A percentile compares a stretch with the other conserved stretches of the same genome.
Evolutionary conservation across 1,140 invertebrate genomes (phyloP).

Genomic region (Acromyrmex heyeri): DNA sequence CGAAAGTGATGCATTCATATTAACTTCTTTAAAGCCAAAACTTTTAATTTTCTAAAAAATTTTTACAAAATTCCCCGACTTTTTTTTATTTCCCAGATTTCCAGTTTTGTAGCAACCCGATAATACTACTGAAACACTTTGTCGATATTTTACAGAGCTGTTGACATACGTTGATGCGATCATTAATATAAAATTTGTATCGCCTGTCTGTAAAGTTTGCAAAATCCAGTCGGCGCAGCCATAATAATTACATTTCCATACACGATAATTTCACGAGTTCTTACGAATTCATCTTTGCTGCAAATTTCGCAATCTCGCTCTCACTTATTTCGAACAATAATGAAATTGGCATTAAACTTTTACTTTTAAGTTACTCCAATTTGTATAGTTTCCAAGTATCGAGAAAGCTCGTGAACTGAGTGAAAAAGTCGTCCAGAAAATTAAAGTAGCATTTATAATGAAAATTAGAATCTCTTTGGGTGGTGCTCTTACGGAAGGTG

Average conservation of each 20-base stretch:
- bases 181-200: neutral
- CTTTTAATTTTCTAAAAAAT: too few relatives aligned
- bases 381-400: slow-evolving; percentile 46
- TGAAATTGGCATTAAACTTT: slow-evolving; percentile 44
- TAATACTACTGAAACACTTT: neutral
- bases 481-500: slow-evolving; percentile 19
- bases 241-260: neutral
- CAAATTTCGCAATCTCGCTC: slow-evolving; percentile 20
- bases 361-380: slow-evolving; percentile 33
- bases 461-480: slow-evolving; percentile 52
- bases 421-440: slow-evolving; percentile 44
- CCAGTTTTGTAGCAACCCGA: too few relatives aligned
- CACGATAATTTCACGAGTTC: neutral
- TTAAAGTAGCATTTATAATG: slow-evolving; percentile 62
- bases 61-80: too few relatives aligned
- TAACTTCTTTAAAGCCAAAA: too few relatives aligned
- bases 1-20: too few relatives aligned
- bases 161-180: neutral
- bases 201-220: neutral
- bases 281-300: neutral
- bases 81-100: too few relatives aligned
- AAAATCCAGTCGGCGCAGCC: neutral
- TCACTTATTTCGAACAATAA: slow-evolving; percentile 33
- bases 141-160: too few relatives aligned
- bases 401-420: slow-evolving; percentile 12